phyloP scores from a whole-genome alignment of 2,797 vertebrate species.

The Pampus argenteus region DNA sequence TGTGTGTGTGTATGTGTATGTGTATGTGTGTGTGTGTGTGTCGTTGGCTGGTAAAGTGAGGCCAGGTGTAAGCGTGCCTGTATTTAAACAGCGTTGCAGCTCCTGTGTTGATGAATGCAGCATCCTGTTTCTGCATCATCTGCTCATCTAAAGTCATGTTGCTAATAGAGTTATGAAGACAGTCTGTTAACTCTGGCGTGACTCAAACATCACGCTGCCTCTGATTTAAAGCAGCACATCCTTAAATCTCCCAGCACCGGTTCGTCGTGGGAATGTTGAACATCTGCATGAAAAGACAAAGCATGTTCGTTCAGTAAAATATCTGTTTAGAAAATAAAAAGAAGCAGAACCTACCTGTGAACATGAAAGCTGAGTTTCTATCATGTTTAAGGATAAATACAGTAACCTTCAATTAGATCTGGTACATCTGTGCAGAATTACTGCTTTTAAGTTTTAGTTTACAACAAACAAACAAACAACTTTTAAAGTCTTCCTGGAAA shows the following conservation, averaged over 20 bases:
- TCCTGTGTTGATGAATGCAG: conserved; percentile 46
- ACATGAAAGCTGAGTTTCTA: conserved; percentile 47
- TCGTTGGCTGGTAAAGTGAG: conserved; percentile 48
- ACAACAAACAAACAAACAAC: too few relatives aligned
- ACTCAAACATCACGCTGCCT: neutral
- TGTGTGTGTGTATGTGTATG: conserved; percentile 29
- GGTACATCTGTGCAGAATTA: conserved; percentile 54
- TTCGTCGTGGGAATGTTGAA: conserved; percentile 44
- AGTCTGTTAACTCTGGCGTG: conserved; percentile 21
- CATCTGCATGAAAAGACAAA: conserved; percentile 57
- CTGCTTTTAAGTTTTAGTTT: conserved; percentile 59
- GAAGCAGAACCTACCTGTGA: conserved; percentile 43
- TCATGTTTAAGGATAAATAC: conserved; percentile 68
- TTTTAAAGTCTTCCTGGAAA: too few relatives aligned
- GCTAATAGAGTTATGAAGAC: conserved; percentile 32
- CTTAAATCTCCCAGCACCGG: conserved; percentile 19
- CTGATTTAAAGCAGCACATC: conserved; percentile 14
- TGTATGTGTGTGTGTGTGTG: conserved; percentile 33
- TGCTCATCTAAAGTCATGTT: conserved; percentile 53
- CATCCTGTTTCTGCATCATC: conserved; percentile 67
- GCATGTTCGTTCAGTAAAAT: conserved; percentile 50
- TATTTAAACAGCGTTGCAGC: conserved; percentile 27
- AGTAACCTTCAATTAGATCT: conserved; percentile 64
- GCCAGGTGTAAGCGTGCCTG: conserved; percentile 59
- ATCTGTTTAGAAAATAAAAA: conserved; percentile 75